These are phyloP conservation scores for Andrena hattorfiana DNA, from an alignment of 2,888 invertebrate species.

Conservation along the genomic window DNA sequence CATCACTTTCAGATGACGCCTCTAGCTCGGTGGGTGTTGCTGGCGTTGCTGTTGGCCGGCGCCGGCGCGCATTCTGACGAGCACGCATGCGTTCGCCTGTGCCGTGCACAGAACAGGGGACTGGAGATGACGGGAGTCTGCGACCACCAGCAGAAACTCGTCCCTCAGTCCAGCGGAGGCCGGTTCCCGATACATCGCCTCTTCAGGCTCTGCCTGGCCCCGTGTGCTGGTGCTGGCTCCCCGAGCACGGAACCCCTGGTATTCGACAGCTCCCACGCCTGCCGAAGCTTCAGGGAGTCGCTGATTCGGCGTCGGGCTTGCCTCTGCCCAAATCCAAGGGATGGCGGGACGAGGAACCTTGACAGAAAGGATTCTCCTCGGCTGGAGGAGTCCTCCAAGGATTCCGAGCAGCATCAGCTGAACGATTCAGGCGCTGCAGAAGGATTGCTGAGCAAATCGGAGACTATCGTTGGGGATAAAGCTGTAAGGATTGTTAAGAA, in stretches of 20 bases:
- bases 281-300: conserved; percentile 27
- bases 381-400: not conserved
- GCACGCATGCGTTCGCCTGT: conserved; percentile 66
- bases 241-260: conserved; percentile 22
- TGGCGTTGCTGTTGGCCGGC: conserved; percentile 71
- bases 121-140: conserved; percentile 48
- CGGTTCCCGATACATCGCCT: conserved; percentile 61
- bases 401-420: not conserved
- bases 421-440: not conserved
- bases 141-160: conserved; percentile 34
- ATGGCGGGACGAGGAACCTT: not conserved
- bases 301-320: conserved; percentile 24
- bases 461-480: not conserved
- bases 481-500: not conserved
- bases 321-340: not conserved
- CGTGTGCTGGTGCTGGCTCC: conserved; percentile 38
- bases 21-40: conserved; percentile 75
- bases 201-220: conserved; percentile 56
- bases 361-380: not conserved
- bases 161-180: conserved; percentile 68
- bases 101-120: conserved; percentile 44
- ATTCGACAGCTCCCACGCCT: conserved; percentile 18
- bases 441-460: not conserved
- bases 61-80: conserved; percentile 57
- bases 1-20: conserved; percentile 83